Percentiles rank a stretch among this genome's conserved stretches.
Conservation (phyloP, 1,140 invertebrate genomes). For the Oncopeltus fasciatus region DNA sequence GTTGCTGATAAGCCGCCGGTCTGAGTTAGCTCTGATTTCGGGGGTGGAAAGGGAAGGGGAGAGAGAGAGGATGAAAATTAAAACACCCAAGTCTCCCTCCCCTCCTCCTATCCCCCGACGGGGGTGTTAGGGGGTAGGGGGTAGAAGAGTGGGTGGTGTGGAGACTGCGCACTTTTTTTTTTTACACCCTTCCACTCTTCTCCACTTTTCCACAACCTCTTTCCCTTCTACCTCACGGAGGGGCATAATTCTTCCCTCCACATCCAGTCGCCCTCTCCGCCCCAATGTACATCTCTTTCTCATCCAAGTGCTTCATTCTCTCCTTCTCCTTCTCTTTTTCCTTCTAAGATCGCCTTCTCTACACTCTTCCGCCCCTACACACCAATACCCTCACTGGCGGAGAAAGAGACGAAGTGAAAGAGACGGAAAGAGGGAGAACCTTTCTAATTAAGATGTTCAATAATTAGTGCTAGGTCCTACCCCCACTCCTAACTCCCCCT, state of each 20-base stretch:
- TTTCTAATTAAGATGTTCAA: slow-evolving; percentile 9
- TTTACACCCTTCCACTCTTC: no score
- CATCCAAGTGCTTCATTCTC: no score
- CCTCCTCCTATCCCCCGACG: neutral
- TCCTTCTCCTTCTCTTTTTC: neutral
- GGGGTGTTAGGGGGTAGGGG: neutral
- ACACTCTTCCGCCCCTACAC: neutral
- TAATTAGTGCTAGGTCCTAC: neutral
- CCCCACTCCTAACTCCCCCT: no score
- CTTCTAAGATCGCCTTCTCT: neutral
- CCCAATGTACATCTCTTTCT: no score
- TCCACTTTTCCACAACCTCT: neutral
- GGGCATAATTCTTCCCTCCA: no score
- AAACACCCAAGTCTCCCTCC: neutral
- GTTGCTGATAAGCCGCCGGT: neutral
- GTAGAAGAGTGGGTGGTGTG: neutral
- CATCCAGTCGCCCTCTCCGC: no score
- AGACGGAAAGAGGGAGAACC: neutral
- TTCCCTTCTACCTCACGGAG: neutral
- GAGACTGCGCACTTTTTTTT: slow-evolving; percentile 1
- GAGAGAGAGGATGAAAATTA: slow-evolving; percentile 8
- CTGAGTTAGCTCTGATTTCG: slow-evolving; percentile 3
- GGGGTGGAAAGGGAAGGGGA: no score
- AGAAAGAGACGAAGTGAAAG: no score
- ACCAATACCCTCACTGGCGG: no score